Base-by-base conservation (phyloP, 2,888 invertebrate genomes). In the Lottia gigantea region DNA sequence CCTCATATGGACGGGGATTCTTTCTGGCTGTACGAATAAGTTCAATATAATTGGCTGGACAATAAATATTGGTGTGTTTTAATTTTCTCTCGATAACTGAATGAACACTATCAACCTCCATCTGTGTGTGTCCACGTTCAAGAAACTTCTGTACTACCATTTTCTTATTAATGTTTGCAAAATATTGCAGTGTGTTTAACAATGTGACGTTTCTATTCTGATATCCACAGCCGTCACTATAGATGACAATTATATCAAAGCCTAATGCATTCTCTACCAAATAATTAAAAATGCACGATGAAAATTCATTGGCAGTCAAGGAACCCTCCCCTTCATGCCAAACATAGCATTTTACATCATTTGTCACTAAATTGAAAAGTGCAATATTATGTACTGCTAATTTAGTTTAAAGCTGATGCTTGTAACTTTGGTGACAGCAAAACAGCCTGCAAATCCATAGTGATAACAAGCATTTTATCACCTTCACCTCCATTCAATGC, bases 351-450 rank as follows among this genome's bases (percentile, higher is more conserved):
- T 11, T 8, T 40, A 40, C 40, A 40, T 40, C 40, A 8, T 40
- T 40, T 3, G 40, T 40, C 7, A 11, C 40, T 8, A 40, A 11
- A 23, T 71, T 62, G 16, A 55, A 67, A 19, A 71, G 12, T 14
- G 71, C 64, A 46, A 67, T 68, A 45, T 71, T 71, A 26, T 68
- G 71, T 15, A 63, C 67, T 23, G 46, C 40, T 40, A 31, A 31
- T 31, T 14, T 15, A 68, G 46, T 49, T 67, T 71, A 1, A 11
- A 40, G 40, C 40, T 6, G 7, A 8, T 11, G 40, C 40, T 8
- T 8, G 11, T 16, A 71, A 46, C 4, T 55, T 0, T 2, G 71
- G 71, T 11, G 46, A 64, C 25, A 71, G 15, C 7, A 71, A 16
- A 11, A 71, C 64, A 15, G 55, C 31, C 46, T 68, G 65, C 15